Evolutionary conservation across 2,888 invertebrate genomes (phyloP).

Genomic region (Phyto melanocephala): DNA sequence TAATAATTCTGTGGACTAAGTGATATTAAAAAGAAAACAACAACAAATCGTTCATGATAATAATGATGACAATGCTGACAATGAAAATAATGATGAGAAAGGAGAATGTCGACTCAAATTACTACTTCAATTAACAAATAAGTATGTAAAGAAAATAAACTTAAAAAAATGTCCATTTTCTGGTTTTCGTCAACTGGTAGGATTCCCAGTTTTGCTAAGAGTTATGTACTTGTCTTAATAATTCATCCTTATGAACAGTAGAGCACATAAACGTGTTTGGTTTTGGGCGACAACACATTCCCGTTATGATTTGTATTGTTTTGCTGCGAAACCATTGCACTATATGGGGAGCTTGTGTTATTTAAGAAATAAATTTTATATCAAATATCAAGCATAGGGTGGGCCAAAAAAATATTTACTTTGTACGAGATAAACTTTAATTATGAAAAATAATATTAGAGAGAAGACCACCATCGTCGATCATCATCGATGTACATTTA

Average conservation of each 20-base stretch:
- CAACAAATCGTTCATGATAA: conserved; percentile 11
- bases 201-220: conserved; percentile 29
- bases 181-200: conserved; percentile 6
- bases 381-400: background rate
- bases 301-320: conserved; percentile 35
- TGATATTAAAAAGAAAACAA: conserved; percentile 18
- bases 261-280: background rate
- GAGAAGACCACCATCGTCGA: too few relatives aligned
- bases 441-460: too few relatives aligned
- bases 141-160: background rate
- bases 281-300: conserved; percentile 8
- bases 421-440: too few relatives aligned
- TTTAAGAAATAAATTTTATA: conserved; percentile 24
- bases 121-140: conserved; percentile 57
- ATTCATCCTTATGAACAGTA: background rate
- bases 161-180: background rate
- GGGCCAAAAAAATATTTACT: too few relatives aligned
- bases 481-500: too few relatives aligned
- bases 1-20: conserved; percentile 41
- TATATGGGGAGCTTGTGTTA: conserved; percentile 26
- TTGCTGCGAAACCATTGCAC: background rate
- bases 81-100: conserved; percentile 51
- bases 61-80: conserved; percentile 49
- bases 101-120: conserved; percentile 61
- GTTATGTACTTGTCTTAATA: conserved; percentile 24